Percentiles rank a stretch among this genome's conserved stretches.
Conservation (phyloP, 2,113 vertebrate genomes). For the Myotis lucifugus region DNA sequence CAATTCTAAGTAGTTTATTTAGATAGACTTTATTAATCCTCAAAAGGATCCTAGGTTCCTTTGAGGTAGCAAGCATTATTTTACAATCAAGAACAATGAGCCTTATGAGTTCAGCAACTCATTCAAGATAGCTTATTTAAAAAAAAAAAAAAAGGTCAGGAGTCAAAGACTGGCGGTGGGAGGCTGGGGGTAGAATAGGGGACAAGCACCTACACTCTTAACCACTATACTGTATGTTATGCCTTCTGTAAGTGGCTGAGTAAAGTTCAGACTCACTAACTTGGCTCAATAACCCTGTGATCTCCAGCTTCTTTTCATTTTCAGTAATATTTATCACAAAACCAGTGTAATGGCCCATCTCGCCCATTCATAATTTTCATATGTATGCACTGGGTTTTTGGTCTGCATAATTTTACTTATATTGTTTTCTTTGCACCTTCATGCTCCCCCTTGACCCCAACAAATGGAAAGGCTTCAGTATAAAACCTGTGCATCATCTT, state of each 20-base stretch:
- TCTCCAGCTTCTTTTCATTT: background rate
- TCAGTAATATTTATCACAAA: background rate
- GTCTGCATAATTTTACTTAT: background rate
- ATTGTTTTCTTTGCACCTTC: background rate
- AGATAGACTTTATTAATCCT: background rate
- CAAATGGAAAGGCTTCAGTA: background rate
- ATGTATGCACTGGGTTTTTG: background rate
- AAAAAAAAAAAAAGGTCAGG: background rate
- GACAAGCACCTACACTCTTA: background rate
- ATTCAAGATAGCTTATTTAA: background rate
- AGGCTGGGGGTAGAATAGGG: background rate
- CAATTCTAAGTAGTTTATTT: background rate
- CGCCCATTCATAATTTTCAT: background rate
- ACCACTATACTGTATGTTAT: background rate
- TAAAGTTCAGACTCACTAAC: background rate
- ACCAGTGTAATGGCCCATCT: background rate
- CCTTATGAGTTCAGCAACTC: background rate
- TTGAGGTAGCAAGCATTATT: background rate
- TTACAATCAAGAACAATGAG: background rate
- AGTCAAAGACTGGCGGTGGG: background rate
- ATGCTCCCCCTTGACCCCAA: background rate
- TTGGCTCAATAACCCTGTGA: background rate
- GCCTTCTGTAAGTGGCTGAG: background rate
- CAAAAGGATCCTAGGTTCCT: background rate
- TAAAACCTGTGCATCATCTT: background rate